phyloP scores from a whole-genome alignment of 2,888 invertebrate genomes.

The Gisinianus flammeolus region DNA sequence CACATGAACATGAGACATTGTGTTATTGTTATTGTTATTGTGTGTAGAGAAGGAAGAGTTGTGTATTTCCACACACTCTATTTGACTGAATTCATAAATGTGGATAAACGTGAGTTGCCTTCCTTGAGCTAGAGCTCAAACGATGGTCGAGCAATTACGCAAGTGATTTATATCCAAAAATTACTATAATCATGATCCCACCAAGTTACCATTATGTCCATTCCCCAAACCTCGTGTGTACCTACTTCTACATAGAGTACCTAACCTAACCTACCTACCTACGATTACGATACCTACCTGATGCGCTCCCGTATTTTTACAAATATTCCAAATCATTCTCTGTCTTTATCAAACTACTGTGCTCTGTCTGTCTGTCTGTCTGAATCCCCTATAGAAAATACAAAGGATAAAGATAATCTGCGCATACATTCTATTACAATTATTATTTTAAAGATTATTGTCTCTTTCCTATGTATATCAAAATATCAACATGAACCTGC shows the following conservation, averaged over 20 bases:
- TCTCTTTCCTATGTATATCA: constrained; percentile 24
- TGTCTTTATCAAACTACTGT: constrained; percentile 19
- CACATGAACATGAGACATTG: background rate
- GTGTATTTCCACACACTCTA: background rate
- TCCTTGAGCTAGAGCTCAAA: constrained; percentile 22
- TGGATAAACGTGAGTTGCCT: constrained; percentile 34
- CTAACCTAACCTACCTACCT: background rate
- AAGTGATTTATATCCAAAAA: constrained; percentile 59
- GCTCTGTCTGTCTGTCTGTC: background rate
- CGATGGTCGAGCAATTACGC: constrained; percentile 55
- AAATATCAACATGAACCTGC: constrained; percentile 24
- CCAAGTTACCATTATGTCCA: constrained; percentile 56
- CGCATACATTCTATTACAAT: constrained; percentile 11
- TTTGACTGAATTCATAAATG: constrained; percentile 6
- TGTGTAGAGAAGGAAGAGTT: background rate
- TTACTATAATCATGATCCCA: constrained; percentile 59
- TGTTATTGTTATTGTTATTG: too few species aligned
- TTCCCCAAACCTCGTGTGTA: constrained; percentile 24
- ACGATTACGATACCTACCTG: constrained; percentile 50
- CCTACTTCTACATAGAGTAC: background rate
- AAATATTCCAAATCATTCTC: constrained; percentile 37
- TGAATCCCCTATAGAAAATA: background rate
- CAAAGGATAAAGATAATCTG: background rate
- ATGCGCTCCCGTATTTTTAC: constrained; percentile 44
- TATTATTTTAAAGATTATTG: constrained; percentile 41